Evolutionary conservation across 2,888 invertebrate genomes (phyloP), one percentile per base, ranked within the genome.

Genomic region (Dasypolia templi): DNA sequence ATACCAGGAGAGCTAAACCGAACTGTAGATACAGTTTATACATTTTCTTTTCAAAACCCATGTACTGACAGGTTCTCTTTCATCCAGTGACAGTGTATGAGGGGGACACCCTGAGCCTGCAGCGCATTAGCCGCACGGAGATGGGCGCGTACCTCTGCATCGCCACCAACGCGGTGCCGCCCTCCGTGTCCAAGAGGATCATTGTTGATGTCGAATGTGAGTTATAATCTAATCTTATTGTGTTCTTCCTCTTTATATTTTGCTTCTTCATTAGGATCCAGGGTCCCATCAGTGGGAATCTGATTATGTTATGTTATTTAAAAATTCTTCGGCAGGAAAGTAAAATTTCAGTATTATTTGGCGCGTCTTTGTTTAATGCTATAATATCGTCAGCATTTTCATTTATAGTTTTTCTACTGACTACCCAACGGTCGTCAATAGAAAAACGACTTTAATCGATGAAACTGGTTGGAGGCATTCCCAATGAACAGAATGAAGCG

Each of bases 191-290:
- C 94, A 99, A 99, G 96, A 97, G 98, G 92, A 98, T 99, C 96
- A 98, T 98, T 90, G 97, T 98, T 75, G 98, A 98, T 92, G 98
- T 98, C 82, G 98, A 98, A 97, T 98, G 98, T 98, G 93, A 98
- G 98, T 92, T 51, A 7, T 6, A 22, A 29, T 19, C 17, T 49
- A 51, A 35, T 32, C 0, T 32, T 35, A 35, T 22, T 22, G 19
- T 26, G 3, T 17, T 51, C 19, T 26, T 39, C 4, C 29, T n/a
- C 22, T 63, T 22, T 19, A 42, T 26, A 3, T 44, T 62, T 1
- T 29, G n/a, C 2, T 39, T 73, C 1, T 22, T 58, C 26, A 22
- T 42, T 22, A 3, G 3, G 22, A 3, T 32, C 4, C 7, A 35
- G 1, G 0, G 39, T n/a, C 0, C 14, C 1, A 19, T 14, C 12